Conservation (phyloP, 2,888 invertebrate genomes). For the Priocnemis perturbator region DNA sequence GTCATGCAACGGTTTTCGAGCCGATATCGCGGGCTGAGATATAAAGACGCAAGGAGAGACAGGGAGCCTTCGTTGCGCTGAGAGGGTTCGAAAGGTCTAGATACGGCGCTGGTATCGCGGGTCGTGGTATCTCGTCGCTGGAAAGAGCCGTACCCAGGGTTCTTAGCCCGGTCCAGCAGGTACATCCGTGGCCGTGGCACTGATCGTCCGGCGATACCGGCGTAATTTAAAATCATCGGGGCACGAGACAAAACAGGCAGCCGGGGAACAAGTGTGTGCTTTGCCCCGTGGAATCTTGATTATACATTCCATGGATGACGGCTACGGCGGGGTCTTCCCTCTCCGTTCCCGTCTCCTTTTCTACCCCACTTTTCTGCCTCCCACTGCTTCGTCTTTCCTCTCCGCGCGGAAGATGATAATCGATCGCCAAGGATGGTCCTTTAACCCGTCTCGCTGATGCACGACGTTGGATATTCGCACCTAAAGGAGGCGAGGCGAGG, state of each 20-base stretch:
- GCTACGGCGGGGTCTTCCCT: constrained; percentile 41
- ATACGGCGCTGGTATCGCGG: constrained; percentile 55
- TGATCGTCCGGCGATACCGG: constrained; percentile 67
- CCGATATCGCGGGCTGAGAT: too few relatives aligned
- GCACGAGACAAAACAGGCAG: constrained; percentile 69
- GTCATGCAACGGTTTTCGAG: too few relatives aligned
- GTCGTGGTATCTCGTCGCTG: constrained; percentile 54
- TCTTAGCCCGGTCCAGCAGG: constrained; percentile 61
- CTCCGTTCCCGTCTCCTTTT: constrained; percentile 37
- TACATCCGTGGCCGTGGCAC: constrained; percentile 62
- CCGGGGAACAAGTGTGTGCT: constrained; percentile 64
- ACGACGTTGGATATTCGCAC: constrained; percentile 48
- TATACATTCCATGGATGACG: constrained; percentile 67
- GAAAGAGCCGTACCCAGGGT: constrained; percentile 56
- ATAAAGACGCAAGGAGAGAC: too few relatives aligned
- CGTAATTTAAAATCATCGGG: constrained; percentile 71
- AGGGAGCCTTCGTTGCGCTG: neutral
- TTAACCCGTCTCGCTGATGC: constrained; percentile 52
- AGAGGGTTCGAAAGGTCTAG: constrained; percentile 40
- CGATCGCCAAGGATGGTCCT: constrained; percentile 50
- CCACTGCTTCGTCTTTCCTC: constrained; percentile 18
- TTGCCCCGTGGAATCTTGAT: constrained; percentile 67
- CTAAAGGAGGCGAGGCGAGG: constrained; percentile 29
- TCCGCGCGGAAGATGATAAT: constrained; percentile 42
- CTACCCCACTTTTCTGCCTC: constrained; percentile 6